These are phyloP conservation scores for Chironomus riparius DNA, from an alignment of 2,888 invertebrate genomes.

Conservation along the genomic window DNA sequence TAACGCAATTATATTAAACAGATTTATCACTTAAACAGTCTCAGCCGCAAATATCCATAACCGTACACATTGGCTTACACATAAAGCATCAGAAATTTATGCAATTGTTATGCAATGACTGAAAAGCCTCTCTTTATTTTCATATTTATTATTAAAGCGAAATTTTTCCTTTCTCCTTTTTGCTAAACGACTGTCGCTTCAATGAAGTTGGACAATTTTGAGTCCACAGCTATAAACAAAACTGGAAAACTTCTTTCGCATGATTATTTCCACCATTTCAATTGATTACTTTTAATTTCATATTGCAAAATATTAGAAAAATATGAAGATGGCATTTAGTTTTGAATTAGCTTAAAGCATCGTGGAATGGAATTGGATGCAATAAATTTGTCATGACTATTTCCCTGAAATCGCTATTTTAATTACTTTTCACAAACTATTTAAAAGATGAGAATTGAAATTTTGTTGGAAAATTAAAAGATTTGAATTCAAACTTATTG, in stretches of 20 bases:
- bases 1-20: background rate
- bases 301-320: background rate
- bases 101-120: conserved; percentile 16
- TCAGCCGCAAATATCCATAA: background rate
- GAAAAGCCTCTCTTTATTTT: background rate
- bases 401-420: no score
- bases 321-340: background rate
- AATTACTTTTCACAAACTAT: no score
- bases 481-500: no score
- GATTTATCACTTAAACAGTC: conserved; percentile 6
- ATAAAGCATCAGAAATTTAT: conserved; percentile 19
- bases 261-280: background rate
- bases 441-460: no score
- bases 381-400: no score
- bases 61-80: background rate
- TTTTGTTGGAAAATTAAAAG: no score
- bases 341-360: background rate
- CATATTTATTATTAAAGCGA: background rate
- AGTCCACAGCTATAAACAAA: background rate
- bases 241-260: background rate
- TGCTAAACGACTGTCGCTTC: background rate
- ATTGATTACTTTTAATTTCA: background rate
- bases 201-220: background rate
- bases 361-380: no score
- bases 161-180: conserved; percentile 15